phyloP scores from a whole-genome alignment of 2,888 invertebrate genomes.

The Stictocephala bisonia region DNA sequence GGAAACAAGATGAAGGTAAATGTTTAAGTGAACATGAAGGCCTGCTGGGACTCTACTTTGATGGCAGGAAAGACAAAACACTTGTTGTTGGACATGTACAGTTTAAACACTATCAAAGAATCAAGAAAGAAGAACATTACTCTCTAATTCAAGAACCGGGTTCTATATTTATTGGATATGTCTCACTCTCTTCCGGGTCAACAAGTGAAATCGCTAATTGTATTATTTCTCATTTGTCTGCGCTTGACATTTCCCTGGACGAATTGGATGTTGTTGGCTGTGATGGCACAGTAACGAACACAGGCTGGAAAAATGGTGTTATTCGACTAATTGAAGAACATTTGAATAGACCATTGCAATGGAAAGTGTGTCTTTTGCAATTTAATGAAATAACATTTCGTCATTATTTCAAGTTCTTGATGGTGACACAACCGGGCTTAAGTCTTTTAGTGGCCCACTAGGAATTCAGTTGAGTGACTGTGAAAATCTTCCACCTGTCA shows the following conservation, averaged over 20 bases:
- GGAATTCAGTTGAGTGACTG: constrained; percentile 2
- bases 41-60: constrained; percentile 34
- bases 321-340: constrained; percentile 6
- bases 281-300: constrained; percentile 39
- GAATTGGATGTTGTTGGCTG: constrained; percentile 20
- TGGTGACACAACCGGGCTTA: constrained; percentile 5
- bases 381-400: constrained; percentile 18
- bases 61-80: constrained; percentile 37
- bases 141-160: constrained; percentile 37
- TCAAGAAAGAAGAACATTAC: constrained; percentile 38
- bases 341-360: constrained; percentile 34
- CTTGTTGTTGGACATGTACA: constrained; percentile 7
- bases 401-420: constrained; percentile 18
- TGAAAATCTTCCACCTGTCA: constrained; percentile 15
- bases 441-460: constrained; percentile 17
- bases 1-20: no score
- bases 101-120: constrained; percentile 28
- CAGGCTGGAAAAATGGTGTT: constrained; percentile 39
- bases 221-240: not conserved
- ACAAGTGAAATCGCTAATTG: no score
- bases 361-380: constrained; percentile 34
- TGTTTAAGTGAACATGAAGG: no score
- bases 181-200: constrained; percentile 20
- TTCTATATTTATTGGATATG: constrained; percentile 30
- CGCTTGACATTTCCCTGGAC: no score